These are phyloP conservation scores for Pogonocherus hispidulus DNA, from an alignment of 2,888 invertebrate species.

Conservation along the genomic window DNA sequence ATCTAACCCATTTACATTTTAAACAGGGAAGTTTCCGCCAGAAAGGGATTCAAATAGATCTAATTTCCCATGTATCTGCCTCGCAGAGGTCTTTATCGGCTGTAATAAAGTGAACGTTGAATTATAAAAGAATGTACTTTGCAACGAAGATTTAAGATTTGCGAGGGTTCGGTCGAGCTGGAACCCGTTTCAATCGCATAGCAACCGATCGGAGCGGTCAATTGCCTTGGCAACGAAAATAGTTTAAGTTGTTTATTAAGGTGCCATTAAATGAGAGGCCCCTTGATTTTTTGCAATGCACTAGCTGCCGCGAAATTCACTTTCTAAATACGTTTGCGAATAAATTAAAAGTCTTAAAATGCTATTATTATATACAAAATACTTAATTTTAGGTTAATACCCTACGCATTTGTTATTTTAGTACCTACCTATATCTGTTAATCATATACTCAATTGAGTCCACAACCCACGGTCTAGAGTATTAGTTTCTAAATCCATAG, in stretches of 20 bases:
- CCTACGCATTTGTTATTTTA: too few relatives aligned
- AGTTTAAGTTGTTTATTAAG: constrained; percentile 17
- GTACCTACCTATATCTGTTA: too few relatives aligned
- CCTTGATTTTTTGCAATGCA: constrained; percentile 3
- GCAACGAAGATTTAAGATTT: constrained; percentile 16
- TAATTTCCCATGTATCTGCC: not conserved
- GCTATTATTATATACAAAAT: too few relatives aligned
- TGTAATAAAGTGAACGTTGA: constrained; percentile 1
- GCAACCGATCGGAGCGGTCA: constrained; percentile 2
- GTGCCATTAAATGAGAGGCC: not conserved
- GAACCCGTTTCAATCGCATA: constrained; percentile 21
- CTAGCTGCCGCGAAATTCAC: not conserved
- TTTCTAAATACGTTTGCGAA: not conserved
- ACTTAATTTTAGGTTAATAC: too few relatives aligned
- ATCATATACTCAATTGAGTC: too few relatives aligned
- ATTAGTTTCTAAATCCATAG: too few relatives aligned
- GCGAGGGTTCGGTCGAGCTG: constrained; percentile 13
- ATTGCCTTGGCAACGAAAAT: constrained; percentile 14
- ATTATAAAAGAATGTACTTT: constrained; percentile 3
- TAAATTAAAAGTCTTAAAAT: too few relatives aligned
- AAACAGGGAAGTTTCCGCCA: not conserved
- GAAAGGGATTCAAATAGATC: not conserved
- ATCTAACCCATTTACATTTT: not conserved
- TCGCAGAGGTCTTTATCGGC: not conserved
- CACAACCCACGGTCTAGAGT: too few relatives aligned